Conservation (phyloP, 2,113 vertebrate genomes). For the Chlamydotis undulata region DNA sequence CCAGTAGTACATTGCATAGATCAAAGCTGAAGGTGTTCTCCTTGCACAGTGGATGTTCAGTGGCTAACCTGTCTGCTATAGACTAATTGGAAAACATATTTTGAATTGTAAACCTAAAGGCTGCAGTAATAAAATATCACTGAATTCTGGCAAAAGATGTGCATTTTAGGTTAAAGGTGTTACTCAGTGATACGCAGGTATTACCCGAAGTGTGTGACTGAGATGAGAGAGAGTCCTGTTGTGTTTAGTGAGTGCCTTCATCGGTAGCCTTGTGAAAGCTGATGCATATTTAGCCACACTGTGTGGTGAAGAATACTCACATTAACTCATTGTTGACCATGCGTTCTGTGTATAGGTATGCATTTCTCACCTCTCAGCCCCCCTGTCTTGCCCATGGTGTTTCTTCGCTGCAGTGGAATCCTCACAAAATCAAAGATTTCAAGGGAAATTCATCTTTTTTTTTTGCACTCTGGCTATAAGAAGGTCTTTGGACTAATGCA, state of each 20-base stretch:
- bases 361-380: not conserved
- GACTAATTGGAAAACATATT: not conserved
- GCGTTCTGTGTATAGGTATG: rapidly evolving
- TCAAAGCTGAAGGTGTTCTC: not conserved
- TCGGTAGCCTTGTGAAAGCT: not conserved
- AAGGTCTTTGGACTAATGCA: rapidly evolving
- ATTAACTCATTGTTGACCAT: not conserved
- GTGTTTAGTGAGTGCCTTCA: not conserved
- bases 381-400: rapidly evolving
- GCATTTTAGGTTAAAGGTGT: not conserved
- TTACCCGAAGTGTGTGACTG: not conserved
- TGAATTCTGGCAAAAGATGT: not conserved
- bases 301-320: not conserved
- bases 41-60: not conserved
- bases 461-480: not conserved
- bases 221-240: not conserved
- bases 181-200: not conserved
- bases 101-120: not conserved
- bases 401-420: not conserved
- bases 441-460: not conserved
- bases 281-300: rapidly evolving
- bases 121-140: not conserved
- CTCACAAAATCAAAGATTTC: not conserved
- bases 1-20: rapidly evolving
- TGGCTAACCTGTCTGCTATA: not conserved